Evolutionary conservation across 2,797 vertebrate species (phyloP).

Genomic region (Artibeus lituratus): DNA sequence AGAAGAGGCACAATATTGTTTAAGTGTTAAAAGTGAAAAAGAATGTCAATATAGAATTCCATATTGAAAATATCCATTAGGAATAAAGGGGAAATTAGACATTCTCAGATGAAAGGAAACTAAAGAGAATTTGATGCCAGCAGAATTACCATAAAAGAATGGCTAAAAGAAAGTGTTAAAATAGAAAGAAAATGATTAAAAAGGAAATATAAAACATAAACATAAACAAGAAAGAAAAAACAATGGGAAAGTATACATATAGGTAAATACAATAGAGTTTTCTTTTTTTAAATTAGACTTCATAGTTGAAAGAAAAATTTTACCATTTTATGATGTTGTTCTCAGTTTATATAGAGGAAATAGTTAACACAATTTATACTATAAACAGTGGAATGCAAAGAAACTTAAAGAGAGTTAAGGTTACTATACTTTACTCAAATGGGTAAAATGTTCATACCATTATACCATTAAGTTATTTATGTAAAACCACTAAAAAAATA

Average conservation of each 20-base stretch:
- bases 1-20: background rate
- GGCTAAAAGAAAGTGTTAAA: background rate
- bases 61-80: background rate
- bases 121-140: background rate
- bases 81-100: background rate
- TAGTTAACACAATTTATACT: background rate
- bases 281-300: background rate
- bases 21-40: background rate
- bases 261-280: background rate
- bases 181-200: constrained; percentile 1
- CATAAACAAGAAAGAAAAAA: background rate
- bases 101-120: background rate
- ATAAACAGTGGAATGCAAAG: background rate
- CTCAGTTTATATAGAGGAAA: background rate
- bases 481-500: background rate
- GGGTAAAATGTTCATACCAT: background rate
- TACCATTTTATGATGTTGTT: background rate
- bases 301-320: background rate
- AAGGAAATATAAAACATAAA: background rate
- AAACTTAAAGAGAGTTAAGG: background rate
- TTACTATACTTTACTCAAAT: background rate
- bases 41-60: background rate
- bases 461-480: background rate
- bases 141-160: background rate
- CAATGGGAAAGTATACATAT: background rate